phyloP scores from a whole-genome alignment of 2,797 vertebrate species.

The Mastacembelus armatus region DNA sequence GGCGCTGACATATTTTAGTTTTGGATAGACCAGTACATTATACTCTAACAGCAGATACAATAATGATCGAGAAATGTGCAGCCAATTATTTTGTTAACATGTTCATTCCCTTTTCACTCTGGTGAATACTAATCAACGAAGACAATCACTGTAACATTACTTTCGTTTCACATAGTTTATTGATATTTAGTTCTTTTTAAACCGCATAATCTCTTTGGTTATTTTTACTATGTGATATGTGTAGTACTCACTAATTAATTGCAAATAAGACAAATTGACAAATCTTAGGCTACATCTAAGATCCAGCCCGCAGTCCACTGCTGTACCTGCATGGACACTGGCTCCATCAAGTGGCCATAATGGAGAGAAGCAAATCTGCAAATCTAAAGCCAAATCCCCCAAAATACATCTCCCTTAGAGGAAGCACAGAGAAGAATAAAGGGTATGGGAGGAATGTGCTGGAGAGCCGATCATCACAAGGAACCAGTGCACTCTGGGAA shows the following conservation, averaged over 20 bases:
- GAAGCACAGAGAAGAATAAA: neutral
- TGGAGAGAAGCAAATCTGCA: neutral
- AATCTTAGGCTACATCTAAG: neutral
- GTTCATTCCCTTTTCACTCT: neutral
- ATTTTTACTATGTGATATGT: neutral
- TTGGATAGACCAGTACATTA: too few species aligned
- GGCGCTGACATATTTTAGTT: neutral
- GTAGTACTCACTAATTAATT: neutral
- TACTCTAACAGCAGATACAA: neutral
- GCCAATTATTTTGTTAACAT: neutral
- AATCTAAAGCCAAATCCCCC: slow-evolving; percentile 8
- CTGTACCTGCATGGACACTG: slow-evolving; percentile 32
- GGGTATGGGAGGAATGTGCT: neutral
- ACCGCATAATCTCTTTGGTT: neutral
- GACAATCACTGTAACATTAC: too few species aligned
- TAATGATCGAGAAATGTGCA: neutral
- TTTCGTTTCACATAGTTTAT: neutral
- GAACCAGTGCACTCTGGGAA: neutral
- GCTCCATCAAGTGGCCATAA: slow-evolving; percentile 63
- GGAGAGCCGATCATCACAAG: slow-evolving; percentile 18
- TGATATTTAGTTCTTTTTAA: neutral
- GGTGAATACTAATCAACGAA: neutral
- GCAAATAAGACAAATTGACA: neutral
- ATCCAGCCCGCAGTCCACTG: neutral
- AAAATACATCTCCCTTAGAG: slow-evolving; percentile 8